phyloP scores from a whole-genome alignment of 64 coral and sea anemone species.

The Montipora foliosa region DNA sequence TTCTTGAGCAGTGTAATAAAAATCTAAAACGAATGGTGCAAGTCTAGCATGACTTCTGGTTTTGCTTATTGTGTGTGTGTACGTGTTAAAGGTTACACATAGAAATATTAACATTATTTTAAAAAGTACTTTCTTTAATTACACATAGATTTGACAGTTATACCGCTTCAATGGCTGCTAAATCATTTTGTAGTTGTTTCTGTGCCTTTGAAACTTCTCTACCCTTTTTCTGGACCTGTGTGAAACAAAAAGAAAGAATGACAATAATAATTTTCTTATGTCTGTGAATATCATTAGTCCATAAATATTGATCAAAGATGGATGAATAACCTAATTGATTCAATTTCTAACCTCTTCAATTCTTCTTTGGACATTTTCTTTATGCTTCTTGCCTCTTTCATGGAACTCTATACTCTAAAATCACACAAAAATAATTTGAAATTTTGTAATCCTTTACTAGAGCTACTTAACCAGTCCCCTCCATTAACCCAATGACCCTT shows the following conservation, averaged over 20 bases:
- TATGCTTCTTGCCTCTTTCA: conserved; percentile 92
- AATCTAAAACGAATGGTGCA: too few species aligned
- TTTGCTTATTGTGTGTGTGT: too few species aligned
- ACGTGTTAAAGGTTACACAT: too few species aligned
- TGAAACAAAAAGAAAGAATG: background rate
- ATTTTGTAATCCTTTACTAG: background rate
- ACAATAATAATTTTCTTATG: too few species aligned
- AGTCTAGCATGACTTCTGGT: too few species aligned
- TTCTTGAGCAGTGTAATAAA: too few species aligned
- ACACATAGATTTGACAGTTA: background rate
- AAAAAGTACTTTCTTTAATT: too few species aligned
- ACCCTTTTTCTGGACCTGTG: conserved; percentile 85
- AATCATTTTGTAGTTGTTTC: conserved; percentile 74
- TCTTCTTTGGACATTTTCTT: conserved; percentile 90
- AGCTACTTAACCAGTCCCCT: too few species aligned
- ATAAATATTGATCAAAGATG: background rate
- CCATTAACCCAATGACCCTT: too few species aligned
- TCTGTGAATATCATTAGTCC: background rate
- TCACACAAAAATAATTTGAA: background rate
- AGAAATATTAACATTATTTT: too few species aligned
- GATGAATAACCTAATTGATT: background rate
- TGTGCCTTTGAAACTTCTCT: conserved; percentile 63
- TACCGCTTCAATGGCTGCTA: conserved; percentile 92
- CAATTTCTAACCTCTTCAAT: conserved; percentile 76
- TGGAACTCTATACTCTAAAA: conserved; percentile 92